Evolutionary conservation across 2,888 invertebrate species (phyloP), one percentile per base, ranked within the genome.

Genomic region (Leptothorax acervorum): DNA sequence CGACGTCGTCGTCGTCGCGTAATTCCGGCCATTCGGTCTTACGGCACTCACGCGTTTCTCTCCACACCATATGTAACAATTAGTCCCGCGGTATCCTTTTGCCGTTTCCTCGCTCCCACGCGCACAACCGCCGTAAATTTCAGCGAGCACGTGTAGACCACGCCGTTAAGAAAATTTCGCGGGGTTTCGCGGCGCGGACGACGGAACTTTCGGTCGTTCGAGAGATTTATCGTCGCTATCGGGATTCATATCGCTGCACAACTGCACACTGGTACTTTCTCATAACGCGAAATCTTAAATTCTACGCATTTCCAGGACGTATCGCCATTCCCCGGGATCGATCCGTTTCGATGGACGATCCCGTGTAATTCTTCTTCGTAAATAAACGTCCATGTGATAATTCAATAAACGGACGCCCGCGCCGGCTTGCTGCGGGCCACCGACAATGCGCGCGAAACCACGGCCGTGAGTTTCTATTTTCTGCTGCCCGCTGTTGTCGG

Each of bases 401-500:
- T 81, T 81, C 79, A 71, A 79, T 79, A 39, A 79, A 23, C 70
- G 48, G 45, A n/a, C 8, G 51, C n/a, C 53, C 2, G n/a, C n/a
- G 51, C n/a, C 53, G 5, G n/a, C n/a, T 45, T 18, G 60, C 60
- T n/a, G 45, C 45, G 45, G 51, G 12, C 15, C 5, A 8, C 2
- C 18, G 48, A 70, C 79, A 48, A 60, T 68, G 48, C 79, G 23
- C 79, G 70, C 65, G 35, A 70, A 48, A 48, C 28, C 48, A 48
- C 70, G 60, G 48, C 71, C 28, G 48, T 18, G 48, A 71, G 79
- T 71, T 81, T 70, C 45, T 60, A 81, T 71, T 81, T 78, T 62
- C 70, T 2, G 39, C 31, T 23, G 23, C 18, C 63, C 39, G 65
- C 48, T 31, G 74, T 62, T 60, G 62, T 63, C 75, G 51, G 51